phyloP scores from a whole-genome alignment of 2,888 invertebrate species.

The Himalopsyche japonica region DNA sequence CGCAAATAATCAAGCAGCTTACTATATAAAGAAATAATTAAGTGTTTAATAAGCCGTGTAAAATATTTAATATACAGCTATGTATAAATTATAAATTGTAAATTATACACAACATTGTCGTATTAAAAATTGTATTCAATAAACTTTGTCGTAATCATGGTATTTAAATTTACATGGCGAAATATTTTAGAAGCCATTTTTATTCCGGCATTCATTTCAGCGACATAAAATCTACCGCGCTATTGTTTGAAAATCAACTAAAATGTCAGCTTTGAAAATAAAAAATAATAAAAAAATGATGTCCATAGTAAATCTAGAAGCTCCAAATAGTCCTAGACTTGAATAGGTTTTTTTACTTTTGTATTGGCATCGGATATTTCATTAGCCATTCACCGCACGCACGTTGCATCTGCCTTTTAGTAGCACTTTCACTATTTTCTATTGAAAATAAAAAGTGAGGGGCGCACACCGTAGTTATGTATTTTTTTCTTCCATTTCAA shows the following conservation, averaged over 20 bases:
- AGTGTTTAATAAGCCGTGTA: no score
- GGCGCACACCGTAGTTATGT: neutral
- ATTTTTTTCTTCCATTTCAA: neutral
- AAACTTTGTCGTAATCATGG: neutral
- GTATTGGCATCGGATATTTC: slow-evolving; percentile 23
- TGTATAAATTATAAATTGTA: no score
- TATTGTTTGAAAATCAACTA: neutral
- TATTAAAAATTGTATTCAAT: no score
- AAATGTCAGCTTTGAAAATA: neutral
- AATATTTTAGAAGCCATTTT: neutral
- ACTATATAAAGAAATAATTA: no score
- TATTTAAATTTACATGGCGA: neutral
- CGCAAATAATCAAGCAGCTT: no score
- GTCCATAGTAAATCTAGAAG: neutral
- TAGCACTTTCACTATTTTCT: neutral
- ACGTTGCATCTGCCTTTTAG: slow-evolving; percentile 10
- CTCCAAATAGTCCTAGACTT: neutral
- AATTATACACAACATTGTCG: no score
- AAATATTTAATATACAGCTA: no score
- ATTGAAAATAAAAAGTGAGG: neutral
- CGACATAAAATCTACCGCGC: neutral
- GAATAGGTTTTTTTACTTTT: neutral
- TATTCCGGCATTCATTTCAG: neutral
- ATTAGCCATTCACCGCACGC: slow-evolving; percentile 28
- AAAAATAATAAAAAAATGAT: neutral